Conservation (phyloP, 1,140 invertebrate species). For the Homarus americanus region DNA sequence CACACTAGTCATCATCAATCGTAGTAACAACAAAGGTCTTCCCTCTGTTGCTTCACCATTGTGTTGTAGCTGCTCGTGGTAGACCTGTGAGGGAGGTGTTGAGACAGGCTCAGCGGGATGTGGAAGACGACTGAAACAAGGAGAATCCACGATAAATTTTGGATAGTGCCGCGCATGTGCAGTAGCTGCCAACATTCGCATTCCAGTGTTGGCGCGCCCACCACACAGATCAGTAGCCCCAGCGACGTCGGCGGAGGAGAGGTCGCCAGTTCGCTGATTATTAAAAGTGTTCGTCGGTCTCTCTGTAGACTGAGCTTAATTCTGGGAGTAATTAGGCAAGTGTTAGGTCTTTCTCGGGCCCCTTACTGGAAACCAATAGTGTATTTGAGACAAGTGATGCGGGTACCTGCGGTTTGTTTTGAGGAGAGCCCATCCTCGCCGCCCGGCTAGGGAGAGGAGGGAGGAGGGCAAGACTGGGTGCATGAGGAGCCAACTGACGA, state of each 20-base stretch:
- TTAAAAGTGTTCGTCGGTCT: not conserved
- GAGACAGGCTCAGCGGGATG: not conserved
- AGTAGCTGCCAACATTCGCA: constrained; percentile 32
- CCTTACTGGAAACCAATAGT: not conserved
- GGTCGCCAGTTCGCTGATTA: not conserved
- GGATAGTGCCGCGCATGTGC: constrained; percentile 35
- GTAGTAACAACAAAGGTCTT: not conserved
- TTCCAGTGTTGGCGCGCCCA: constrained; percentile 66
- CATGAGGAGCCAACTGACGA: not conserved
- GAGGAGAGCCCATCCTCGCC: not conserved
- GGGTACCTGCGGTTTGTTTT: not conserved
- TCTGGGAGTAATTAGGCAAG: not conserved
- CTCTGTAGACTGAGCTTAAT: not conserved
- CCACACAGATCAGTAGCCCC: constrained; percentile 56
- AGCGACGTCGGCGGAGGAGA: constrained; percentile 8
- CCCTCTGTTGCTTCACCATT: not conserved
- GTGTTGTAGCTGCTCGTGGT: no score
- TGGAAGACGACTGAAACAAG: not conserved
- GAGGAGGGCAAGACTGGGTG: no score
- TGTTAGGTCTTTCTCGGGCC: not conserved
- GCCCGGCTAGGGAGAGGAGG: not conserved
- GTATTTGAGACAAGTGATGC: not conserved
- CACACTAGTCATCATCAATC: not conserved
- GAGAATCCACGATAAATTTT: constrained; percentile 36
- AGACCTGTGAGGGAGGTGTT: no score